Conservation (phyloP, 53 echinoderm and acorn worm genomes). For the Echinometra lucunter region DNA sequence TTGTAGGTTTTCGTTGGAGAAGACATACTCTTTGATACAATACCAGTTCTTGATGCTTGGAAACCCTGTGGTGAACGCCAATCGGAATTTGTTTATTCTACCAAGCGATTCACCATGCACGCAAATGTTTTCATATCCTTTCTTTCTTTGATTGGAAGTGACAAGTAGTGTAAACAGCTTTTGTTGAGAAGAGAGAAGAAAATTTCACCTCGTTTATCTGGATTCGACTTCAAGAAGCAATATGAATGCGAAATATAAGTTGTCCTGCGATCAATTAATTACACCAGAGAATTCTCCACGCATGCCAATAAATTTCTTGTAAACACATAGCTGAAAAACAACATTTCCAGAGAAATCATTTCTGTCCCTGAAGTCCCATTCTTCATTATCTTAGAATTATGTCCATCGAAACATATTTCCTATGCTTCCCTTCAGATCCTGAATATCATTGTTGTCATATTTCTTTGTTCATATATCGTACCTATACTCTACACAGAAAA, state of each 20-base stretch:
- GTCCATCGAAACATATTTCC: too few relatives aligned
- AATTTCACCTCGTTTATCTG: conserved; percentile 41
- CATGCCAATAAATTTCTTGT: neutral
- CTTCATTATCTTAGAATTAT: neutral
- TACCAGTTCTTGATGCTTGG: neutral
- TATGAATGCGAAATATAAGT: conserved; percentile 1
- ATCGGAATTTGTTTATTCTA: conserved; percentile 44
- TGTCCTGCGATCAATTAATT: neutral
- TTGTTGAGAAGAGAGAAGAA: conserved; percentile 13
- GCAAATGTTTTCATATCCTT: conserved; percentile 33
- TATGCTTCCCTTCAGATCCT: too few relatives aligned
- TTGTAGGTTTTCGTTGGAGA: conserved; percentile 42
- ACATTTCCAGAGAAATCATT: neutral
- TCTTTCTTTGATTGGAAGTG: conserved; percentile 45
- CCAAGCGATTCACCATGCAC: conserved; percentile 34
- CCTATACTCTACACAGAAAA: too few relatives aligned
- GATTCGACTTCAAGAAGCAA: conserved; percentile 50
- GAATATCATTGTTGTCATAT: neutral
- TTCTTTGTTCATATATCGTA: neutral
- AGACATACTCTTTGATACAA: conserved; percentile 20
- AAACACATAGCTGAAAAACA: neutral
- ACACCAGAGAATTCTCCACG: neutral
- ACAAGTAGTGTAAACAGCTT: conserved; percentile 53
- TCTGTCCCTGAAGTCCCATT: neutral
- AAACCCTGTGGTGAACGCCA: neutral